These are phyloP conservation scores for Bombus picipes DNA, from an alignment of 1,140 invertebrate species.

Conservation along the genomic window DNA sequence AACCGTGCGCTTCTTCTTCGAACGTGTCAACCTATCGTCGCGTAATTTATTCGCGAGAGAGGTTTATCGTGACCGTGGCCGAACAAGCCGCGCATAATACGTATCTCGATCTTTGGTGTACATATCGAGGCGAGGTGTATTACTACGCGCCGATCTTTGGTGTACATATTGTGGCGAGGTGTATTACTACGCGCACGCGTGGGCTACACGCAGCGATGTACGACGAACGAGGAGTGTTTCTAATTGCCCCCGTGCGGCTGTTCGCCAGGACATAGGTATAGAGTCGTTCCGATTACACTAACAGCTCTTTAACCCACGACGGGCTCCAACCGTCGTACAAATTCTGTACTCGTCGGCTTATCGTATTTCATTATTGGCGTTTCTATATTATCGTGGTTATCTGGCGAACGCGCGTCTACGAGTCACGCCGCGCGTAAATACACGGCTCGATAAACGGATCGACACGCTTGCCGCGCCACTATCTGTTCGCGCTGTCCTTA, in stretches of 20 bases:
- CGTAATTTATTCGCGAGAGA: slow-evolving; percentile 46
- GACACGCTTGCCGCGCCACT: slow-evolving; percentile 41
- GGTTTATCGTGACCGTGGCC: slow-evolving; percentile 11
- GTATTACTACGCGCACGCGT: not conserved
- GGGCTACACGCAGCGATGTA: not conserved
- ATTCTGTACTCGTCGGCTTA: slow-evolving; percentile 46
- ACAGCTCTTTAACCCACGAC: slow-evolving; percentile 43
- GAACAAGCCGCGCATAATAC: slow-evolving; percentile 21
- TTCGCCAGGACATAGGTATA: slow-evolving; percentile 5
- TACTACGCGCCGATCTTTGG: not conserved
- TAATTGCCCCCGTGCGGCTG: slow-evolving; percentile 31
- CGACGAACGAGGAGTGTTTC: slow-evolving; percentile 9
- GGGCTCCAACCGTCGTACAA: slow-evolving; percentile 17
- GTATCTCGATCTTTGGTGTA: slow-evolving; percentile 32
- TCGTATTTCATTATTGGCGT: slow-evolving; percentile 61
- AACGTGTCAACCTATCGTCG: slow-evolving; percentile 23
- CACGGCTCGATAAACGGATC: slow-evolving; percentile 58
- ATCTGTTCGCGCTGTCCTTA: slow-evolving; percentile 41
- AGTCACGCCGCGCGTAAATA: slow-evolving; percentile 60
- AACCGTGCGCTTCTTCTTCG: not conserved
- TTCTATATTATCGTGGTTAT: slow-evolving; percentile 57
- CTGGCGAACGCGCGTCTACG: slow-evolving; percentile 46
- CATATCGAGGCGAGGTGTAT: not conserved
- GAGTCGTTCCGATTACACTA: slow-evolving; percentile 50
- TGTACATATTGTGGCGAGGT: not conserved